Conservation (phyloP, 2,888 invertebrate genomes). For the Idaea aversata region DNA sequence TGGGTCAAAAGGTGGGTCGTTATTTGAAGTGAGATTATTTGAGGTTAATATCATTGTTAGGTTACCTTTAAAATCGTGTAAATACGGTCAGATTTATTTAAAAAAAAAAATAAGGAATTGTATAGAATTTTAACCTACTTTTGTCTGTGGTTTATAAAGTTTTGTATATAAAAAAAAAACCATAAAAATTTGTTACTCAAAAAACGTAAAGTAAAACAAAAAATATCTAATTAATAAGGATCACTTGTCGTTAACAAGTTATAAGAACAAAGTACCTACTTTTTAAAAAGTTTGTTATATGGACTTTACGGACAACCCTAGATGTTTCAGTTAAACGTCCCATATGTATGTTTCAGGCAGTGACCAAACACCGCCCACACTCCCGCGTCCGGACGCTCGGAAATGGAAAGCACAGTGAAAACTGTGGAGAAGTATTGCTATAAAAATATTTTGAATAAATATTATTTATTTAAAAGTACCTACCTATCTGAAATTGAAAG, state of each 20-base stretch:
- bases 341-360: conserved; percentile 74
- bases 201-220: too few relatives aligned
- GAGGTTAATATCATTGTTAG: not conserved
- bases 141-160: too few relatives aligned
- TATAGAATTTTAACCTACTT: too few relatives aligned
- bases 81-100: not conserved
- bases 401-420: conserved; percentile 48
- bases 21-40: conserved; percentile 9
- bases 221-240: too few relatives aligned
- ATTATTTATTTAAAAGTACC: not conserved
- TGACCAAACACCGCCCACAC: conserved; percentile 66
- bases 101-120: too few relatives aligned
- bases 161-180: too few relatives aligned
- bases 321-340: conserved; percentile 65
- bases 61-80: not conserved
- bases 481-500: too few relatives aligned
- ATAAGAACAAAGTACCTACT: too few relatives aligned
- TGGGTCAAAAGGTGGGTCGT: conserved; percentile 12
- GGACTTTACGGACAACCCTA: conserved; percentile 50
- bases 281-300: not conserved
- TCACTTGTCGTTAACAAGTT: too few relatives aligned
- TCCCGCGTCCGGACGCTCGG: conserved; percentile 49
- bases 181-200: too few relatives aligned
- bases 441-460: not conserved
- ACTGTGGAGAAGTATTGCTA: conserved; percentile 34